phyloP scores from a whole-genome alignment of 2,797 vertebrate species.

The Enteromius thamalakanensis region DNA sequence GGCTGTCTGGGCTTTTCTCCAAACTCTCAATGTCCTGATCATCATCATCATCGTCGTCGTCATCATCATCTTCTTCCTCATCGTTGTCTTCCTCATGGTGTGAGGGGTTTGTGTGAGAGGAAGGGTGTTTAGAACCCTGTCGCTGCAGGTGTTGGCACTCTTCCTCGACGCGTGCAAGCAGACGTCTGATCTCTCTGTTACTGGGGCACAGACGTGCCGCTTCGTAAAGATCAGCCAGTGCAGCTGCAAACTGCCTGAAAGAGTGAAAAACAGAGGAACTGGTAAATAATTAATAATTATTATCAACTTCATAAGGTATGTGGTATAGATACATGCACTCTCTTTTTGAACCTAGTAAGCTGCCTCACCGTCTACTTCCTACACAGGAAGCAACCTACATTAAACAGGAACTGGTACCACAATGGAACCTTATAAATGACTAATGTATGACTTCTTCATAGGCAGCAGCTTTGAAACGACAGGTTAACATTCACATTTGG shows the following conservation, averaged over 20 bases:
- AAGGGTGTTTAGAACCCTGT: slow-evolving; percentile 71
- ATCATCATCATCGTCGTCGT: slow-evolving; percentile 66
- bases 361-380: neutral
- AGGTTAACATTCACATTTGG: neutral
- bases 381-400: neutral
- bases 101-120: slow-evolving; percentile 70
- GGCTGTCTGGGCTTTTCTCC: slow-evolving; percentile 69
- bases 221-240: slow-evolving; percentile 91
- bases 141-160: slow-evolving; percentile 91
- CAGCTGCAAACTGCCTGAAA: slow-evolving; percentile 90
- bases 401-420: slow-evolving; percentile 9
- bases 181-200: slow-evolving; percentile 92
- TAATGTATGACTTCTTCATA: slow-evolving; percentile 1
- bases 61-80: slow-evolving; percentile 74
- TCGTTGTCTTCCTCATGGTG: slow-evolving; percentile 74
- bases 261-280: neutral
- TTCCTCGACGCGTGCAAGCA: slow-evolving; percentile 91
- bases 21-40: slow-evolving; percentile 65
- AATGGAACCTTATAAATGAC: neutral
- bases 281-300: slow-evolving; percentile 25
- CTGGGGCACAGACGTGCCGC: slow-evolving; percentile 89
- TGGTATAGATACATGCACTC: neutral
- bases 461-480: neutral
- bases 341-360: neutral
- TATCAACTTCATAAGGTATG: neutral